These are phyloP conservation scores for Dynastes maya DNA, from an alignment of 2,888 invertebrate species.

Conservation along the genomic window DNA sequence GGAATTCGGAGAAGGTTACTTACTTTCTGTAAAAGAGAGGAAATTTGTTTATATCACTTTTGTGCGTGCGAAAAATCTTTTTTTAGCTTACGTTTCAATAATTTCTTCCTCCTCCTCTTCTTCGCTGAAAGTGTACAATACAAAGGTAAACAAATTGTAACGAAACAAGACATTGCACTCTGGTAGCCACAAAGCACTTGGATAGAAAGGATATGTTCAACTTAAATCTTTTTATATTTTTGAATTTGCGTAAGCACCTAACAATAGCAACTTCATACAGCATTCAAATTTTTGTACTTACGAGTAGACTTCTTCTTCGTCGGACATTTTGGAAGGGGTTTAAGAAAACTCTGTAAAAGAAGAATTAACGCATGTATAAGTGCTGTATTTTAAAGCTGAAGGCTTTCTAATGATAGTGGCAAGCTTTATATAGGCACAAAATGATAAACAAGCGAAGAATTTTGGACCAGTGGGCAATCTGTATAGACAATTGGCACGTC, in stretches of 20 bases:
- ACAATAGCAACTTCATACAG: not conserved
- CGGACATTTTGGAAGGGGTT: constrained; percentile 87
- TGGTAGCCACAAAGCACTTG: constrained; percentile 54
- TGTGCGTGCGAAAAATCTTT: not conserved
- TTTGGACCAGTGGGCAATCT: constrained; percentile 30
- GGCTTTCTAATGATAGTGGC: not conserved
- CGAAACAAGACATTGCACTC: constrained; percentile 43
- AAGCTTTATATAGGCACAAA: constrained; percentile 32
- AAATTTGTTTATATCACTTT: constrained; percentile 50
- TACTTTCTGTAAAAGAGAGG: constrained; percentile 72
- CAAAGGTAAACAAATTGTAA: constrained; percentile 59
- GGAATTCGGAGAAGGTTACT: constrained; percentile 63
- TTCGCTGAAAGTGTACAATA: constrained; percentile 71
- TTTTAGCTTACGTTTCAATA: constrained; percentile 80
- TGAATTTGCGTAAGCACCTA: constrained; percentile 35
- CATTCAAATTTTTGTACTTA: constrained; percentile 76
- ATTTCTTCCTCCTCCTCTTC: constrained; percentile 87
- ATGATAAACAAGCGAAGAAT: constrained; percentile 41
- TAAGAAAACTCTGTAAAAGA: constrained; percentile 73
- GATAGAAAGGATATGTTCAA: no score
- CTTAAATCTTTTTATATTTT: no score
- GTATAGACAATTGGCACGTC: constrained; percentile 37
- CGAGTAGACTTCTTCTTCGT: constrained; percentile 95
- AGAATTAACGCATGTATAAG: constrained; percentile 63
- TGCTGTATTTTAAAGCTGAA: constrained; percentile 13